Percentiles rank a stretch among this genome's conserved stretches.
phyloP scores from a whole-genome alignment of 2,113 vertebrate species.

The Solea senegalensis region DNA sequence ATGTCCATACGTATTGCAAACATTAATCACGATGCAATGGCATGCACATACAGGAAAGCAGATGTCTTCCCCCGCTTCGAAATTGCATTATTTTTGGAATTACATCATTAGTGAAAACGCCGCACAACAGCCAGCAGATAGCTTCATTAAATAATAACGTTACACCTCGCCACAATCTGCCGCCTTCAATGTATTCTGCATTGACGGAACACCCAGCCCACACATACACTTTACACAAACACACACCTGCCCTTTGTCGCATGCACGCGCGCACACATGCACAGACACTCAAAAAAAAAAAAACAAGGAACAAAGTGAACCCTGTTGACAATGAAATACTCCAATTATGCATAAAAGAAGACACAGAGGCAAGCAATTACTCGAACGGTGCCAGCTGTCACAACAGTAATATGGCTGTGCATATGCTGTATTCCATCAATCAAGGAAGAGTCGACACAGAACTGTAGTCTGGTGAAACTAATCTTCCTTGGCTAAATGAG shows the following conservation, averaged over 20 bases:
- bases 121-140: constrained; percentile 34
- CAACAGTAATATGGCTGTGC: constrained; percentile 52
- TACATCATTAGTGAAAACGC: constrained; percentile 40
- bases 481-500: constrained; percentile 21
- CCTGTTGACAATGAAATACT: constrained; percentile 54
- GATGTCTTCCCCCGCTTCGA: constrained; percentile 25
- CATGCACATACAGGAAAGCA: constrained; percentile 2
- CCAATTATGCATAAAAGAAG: constrained; percentile 66
- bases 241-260: background rate
- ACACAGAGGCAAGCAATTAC: constrained; percentile 62
- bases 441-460: constrained; percentile 24
- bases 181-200: constrained; percentile 32
- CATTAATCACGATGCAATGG: constrained; percentile 4
- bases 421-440: constrained; percentile 61
- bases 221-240: constrained; percentile 1
- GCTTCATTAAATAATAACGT: constrained; percentile 49
- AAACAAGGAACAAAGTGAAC: constrained; percentile 23
- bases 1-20: constrained; percentile 2
- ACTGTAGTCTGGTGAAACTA: constrained; percentile 38
- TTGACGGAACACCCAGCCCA: constrained; percentile 34
- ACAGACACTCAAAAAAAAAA: constrained; percentile 4
- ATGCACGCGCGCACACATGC: background rate
- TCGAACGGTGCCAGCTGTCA: constrained; percentile 68
- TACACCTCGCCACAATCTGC: constrained; percentile 38
- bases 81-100: constrained; percentile 36